Evolutionary conservation across 1,140 invertebrate genomes (phyloP).

Genomic region (Eriocheir sinensis): DNA sequence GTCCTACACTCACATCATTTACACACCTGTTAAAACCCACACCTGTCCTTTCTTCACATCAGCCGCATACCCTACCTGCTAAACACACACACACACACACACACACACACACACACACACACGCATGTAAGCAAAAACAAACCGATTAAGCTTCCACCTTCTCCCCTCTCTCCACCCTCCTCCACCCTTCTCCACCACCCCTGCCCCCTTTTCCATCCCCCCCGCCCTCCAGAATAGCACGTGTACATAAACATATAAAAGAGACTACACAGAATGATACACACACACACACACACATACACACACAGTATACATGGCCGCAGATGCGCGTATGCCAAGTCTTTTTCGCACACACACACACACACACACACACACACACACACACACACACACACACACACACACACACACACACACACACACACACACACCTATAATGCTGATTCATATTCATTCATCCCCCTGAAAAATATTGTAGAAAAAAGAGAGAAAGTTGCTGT

Average conservation of each 20-base stretch:
- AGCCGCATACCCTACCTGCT: background rate
- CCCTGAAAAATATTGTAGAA: background rate
- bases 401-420: constrained; percentile 16
- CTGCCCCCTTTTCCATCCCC: background rate
- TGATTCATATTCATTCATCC: constrained; percentile 25
- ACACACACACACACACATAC: no score
- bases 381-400: constrained; percentile 14
- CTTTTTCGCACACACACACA: background rate
- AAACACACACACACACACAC: no score
- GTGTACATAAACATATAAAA: no score
- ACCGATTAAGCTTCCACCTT: background rate
- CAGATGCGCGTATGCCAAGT: no score
- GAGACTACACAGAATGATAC: no score
- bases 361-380: constrained; percentile 14
- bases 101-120: constrained; percentile 31
- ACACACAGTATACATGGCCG: no score
- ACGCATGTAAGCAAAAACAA: background rate
- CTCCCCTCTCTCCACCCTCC: background rate
- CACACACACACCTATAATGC: background rate
- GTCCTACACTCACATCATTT: no score
- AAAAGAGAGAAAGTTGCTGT: background rate
- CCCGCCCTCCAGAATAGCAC: background rate
- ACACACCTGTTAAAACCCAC: no score
- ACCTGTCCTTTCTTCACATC: no score
- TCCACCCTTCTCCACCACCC: background rate